Percentiles rank a stretch among this genome's conserved stretches.
These are phyloP conservation scores for Rhadina sibilatrix DNA, from an alignment of 2,113 vertebrate species.

Conservation along the genomic window DNA sequence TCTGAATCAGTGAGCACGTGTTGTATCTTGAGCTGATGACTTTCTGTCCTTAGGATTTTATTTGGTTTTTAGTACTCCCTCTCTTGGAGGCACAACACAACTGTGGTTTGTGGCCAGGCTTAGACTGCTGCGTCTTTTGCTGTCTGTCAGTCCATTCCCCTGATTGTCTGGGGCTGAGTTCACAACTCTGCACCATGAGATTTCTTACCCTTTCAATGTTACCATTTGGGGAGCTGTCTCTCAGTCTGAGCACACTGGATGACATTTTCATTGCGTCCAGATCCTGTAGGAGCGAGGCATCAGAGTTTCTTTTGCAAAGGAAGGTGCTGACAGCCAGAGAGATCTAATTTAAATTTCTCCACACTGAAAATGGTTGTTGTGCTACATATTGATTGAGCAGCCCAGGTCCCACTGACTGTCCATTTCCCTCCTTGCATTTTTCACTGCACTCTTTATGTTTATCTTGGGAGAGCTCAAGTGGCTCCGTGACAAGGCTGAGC, in stretches of 20 bases:
- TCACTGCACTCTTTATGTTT: background rate
- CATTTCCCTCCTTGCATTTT: background rate
- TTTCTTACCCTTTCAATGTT: background rate
- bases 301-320: background rate
- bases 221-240: background rate
- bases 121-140: background rate
- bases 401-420: background rate
- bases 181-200: background rate
- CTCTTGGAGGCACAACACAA: background rate
- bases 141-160: background rate
- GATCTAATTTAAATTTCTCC: background rate
- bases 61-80: background rate
- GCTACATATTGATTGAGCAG: background rate
- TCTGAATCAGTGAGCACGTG: background rate
- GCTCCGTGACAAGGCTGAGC: background rate
- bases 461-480: background rate
- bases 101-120: background rate
- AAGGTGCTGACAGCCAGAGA: background rate
- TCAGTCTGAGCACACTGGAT: background rate
- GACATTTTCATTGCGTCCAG: background rate
- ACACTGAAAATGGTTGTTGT: background rate
- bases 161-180: background rate
- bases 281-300: background rate
- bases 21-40: background rate
- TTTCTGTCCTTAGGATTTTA: conserved; percentile 18